Conservation (phyloP, 1,140 invertebrate species). For the Drosophila baimaii region DNA sequence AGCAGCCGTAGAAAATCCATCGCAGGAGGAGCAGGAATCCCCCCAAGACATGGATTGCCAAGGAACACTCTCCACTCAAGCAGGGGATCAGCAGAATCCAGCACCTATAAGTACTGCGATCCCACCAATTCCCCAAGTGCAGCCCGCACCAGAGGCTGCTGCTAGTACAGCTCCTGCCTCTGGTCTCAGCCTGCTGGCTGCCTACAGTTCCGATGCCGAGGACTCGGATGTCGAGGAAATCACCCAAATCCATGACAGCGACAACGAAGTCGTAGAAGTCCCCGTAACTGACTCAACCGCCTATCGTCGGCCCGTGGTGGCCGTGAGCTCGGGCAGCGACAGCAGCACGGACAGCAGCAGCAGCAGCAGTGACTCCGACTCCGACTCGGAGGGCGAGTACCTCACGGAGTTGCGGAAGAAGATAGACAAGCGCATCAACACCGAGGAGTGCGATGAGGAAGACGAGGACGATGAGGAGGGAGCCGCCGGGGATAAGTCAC, state of each 20-base stretch:
- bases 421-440: constrained; percentile 72
- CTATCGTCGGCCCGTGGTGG: constrained; percentile 52
- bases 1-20: background rate
- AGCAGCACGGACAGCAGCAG: constrained; percentile 38
- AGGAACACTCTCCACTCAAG: background rate
- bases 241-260: constrained; percentile 31
- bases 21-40: background rate
- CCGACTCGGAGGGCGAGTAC: constrained; percentile 70
- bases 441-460: constrained; percentile 70
- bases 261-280: constrained; percentile 70
- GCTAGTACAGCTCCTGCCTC: constrained; percentile 1
- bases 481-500: constrained; percentile 19
- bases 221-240: constrained; percentile 49
- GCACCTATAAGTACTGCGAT: background rate
- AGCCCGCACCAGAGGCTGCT: constrained; percentile 22
- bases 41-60: constrained; percentile 31
- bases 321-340: constrained; percentile 58
- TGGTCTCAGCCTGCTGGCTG: constrained; percentile 66
- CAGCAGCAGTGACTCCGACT: constrained; percentile 56
- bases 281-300: constrained; percentile 31
- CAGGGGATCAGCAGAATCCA: background rate
- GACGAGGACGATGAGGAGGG: constrained; percentile 69
- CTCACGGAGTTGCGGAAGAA: constrained; percentile 63
- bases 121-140: background rate
- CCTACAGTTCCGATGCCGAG: constrained; percentile 68